Evolutionary conservation across 2,888 invertebrate genomes (phyloP).

Genomic region (Eupithecia vulgata): DNA sequence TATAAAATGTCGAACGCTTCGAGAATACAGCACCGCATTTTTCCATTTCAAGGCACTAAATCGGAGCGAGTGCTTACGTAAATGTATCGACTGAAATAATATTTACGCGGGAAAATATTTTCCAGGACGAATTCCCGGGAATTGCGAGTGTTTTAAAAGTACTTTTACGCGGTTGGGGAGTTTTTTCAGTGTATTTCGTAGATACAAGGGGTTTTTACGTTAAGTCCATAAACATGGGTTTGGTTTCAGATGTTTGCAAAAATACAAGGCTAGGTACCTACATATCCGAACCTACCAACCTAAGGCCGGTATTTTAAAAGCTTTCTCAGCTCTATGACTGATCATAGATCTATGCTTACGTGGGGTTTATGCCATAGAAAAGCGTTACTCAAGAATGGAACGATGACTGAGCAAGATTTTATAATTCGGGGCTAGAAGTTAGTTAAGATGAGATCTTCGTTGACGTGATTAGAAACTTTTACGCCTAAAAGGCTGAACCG

Average conservation of each 20-base stretch:
- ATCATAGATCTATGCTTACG: no score
- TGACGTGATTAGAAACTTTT: no score
- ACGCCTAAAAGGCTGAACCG: no score
- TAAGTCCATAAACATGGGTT: neutral
- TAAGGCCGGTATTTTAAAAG: no score
- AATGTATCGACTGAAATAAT: slow-evolving; percentile 73
- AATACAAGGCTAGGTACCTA: neutral
- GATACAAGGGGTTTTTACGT: neutral
- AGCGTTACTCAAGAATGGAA: no score
- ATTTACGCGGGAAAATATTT: slow-evolving; percentile 49
- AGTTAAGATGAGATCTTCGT: no score
- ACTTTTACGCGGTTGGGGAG: slow-evolving; percentile 21
- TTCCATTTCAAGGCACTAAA: slow-evolving; percentile 69
- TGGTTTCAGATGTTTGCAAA: neutral
- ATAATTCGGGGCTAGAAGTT: no score
- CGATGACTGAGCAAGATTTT: no score
- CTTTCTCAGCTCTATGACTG: no score
- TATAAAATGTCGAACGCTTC: slow-evolving; percentile 32
- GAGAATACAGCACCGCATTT: slow-evolving; percentile 50
- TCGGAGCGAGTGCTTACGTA: slow-evolving; percentile 59
- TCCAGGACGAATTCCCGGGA: slow-evolving; percentile 30
- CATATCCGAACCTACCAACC: no score
- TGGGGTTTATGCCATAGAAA: no score
- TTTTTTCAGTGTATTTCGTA: neutral
- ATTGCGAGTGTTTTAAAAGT: slow-evolving; percentile 29